These are phyloP conservation scores for Plecotus auritus DNA, from an alignment of 2,113 vertebrate species.

Conservation along the genomic window DNA sequence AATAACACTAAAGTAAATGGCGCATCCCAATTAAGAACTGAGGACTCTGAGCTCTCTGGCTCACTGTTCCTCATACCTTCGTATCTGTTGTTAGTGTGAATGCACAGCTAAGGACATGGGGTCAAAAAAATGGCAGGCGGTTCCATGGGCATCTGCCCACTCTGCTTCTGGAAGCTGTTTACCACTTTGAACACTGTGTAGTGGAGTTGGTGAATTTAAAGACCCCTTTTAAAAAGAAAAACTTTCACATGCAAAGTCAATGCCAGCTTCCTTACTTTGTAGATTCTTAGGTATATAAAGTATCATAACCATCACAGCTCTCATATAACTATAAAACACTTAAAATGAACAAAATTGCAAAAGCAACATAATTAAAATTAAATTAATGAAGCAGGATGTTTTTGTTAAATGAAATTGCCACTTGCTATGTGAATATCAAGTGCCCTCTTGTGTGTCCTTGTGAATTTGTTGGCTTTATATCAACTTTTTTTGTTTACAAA, in stretches of 20 bases:
- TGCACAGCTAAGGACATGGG: rapidly evolving
- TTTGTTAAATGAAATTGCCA: background rate
- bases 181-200: background rate
- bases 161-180: background rate
- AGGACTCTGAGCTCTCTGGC: background rate
- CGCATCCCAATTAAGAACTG: background rate
- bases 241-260: background rate
- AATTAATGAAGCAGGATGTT: background rate
- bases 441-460: background rate
- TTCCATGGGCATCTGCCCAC: background rate
- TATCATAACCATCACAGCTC: background rate
- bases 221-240: background rate
- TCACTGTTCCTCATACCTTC: background rate
- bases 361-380: background rate
- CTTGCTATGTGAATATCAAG: background rate
- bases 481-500: background rate
- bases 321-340: background rate
- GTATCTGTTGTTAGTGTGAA: background rate
- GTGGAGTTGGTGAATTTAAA: background rate
- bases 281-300: background rate
- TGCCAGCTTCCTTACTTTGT: background rate
- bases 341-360: background rate
- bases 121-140: background rate
- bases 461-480: background rate
- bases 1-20: constrained; percentile 31